These are phyloP conservation scores for Peromyscus polionotus DNA, from an alignment of 2,113 vertebrate genomes.

Conservation along the genomic window DNA sequence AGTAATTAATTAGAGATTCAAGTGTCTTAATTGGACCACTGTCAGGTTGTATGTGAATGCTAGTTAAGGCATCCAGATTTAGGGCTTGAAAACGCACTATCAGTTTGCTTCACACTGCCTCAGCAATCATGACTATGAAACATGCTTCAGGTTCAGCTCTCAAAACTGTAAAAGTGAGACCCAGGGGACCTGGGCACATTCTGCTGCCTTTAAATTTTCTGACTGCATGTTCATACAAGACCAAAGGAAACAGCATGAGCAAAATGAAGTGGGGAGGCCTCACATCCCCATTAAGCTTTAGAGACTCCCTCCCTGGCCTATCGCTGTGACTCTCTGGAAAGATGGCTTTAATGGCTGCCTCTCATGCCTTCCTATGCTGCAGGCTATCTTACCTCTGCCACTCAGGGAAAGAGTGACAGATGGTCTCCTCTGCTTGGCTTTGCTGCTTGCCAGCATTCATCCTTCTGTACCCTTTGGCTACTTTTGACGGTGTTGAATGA, in stretches of 20 bases:
- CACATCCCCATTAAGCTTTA: not conserved
- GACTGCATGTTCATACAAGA: slow-evolving; percentile 6
- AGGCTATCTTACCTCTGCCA: not conserved
- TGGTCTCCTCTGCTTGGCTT: too few species aligned
- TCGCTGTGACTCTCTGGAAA: not conserved
- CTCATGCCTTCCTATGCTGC: not conserved
- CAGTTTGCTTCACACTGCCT: slow-evolving; percentile 5
- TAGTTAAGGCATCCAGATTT: slow-evolving; percentile 2
- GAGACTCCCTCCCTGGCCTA: not conserved
- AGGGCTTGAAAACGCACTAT: slow-evolving; percentile 8
- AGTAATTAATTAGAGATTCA: not conserved
- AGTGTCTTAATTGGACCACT: not conserved
- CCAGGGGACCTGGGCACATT: not conserved
- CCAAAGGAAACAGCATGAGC: slow-evolving; percentile 21
- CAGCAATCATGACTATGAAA: not conserved
- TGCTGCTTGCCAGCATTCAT: not conserved
- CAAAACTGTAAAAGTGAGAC: not conserved
- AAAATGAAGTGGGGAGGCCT: not conserved
- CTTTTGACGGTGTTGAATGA: not conserved
- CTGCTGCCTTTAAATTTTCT: slow-evolving; percentile 18
- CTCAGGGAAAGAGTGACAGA: not conserved
- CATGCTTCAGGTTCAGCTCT: not conserved
- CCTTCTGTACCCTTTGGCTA: not conserved
- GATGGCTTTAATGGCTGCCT: not conserved
- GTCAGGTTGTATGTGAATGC: slow-evolving; percentile 5